Percentiles rank a stretch among this genome's conserved stretches.
Conservation (phyloP, 1,140 invertebrate genomes). For the Artemia franciscana region DNA sequence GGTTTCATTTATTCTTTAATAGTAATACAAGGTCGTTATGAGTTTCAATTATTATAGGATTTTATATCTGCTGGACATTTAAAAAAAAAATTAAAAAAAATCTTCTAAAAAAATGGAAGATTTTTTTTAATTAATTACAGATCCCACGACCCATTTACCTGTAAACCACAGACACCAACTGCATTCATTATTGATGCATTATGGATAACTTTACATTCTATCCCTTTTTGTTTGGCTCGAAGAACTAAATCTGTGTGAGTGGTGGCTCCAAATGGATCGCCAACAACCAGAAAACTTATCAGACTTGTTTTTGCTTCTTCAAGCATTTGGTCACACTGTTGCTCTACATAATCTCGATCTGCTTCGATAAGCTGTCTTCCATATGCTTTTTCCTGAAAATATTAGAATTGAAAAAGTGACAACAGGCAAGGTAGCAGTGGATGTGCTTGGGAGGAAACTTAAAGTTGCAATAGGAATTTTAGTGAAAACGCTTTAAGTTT, state of each 20-base stretch:
- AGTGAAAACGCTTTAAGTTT: too few relatives aligned
- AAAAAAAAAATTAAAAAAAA: conserved; percentile 1
- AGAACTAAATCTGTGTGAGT: conserved; percentile 89
- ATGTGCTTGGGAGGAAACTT: too few relatives aligned
- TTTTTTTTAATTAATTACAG: too few relatives aligned
- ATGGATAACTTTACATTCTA: conserved; percentile 58
- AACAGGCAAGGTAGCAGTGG: too few relatives aligned
- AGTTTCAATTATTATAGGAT: too few relatives aligned
- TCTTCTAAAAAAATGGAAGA: background rate
- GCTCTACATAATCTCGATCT: conserved; percentile 83
- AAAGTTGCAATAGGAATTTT: too few relatives aligned
- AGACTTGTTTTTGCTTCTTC: conserved; percentile 41
- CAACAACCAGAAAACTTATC: conserved; percentile 47
- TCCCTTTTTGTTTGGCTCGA: conserved; percentile 50
- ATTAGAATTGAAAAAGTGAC: too few relatives aligned
- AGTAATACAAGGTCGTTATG: too few relatives aligned
- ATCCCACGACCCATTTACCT: conserved; percentile 21
- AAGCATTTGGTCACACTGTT: conserved; percentile 59
- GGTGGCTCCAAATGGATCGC: conserved; percentile 72
- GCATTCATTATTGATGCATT: conserved; percentile 98
- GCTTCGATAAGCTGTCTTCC: conserved; percentile 53
- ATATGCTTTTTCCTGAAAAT: conserved; percentile 55
- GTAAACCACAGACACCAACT: conserved; percentile 83
- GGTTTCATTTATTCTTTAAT: too few relatives aligned
- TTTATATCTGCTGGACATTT: too few relatives aligned